Evolutionary conservation across 1,140 invertebrate species (phyloP), one percentile per base, ranked within the genome.

Genomic region (Drosophila athabasca): DNA sequence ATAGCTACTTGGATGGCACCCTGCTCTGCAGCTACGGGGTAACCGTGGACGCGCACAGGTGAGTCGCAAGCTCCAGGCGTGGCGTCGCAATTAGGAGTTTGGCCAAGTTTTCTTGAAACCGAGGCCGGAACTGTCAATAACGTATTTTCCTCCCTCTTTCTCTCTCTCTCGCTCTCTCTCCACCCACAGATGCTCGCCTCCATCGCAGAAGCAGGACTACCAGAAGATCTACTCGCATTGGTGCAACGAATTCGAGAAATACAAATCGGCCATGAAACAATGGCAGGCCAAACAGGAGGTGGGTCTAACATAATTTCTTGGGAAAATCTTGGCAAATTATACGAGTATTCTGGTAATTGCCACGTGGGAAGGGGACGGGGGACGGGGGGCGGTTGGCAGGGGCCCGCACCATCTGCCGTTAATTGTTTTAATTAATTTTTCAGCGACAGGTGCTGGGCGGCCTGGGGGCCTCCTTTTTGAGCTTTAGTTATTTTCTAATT

Each of bases 191-290:
- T 95, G 95, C 92, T 93, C 94, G 62, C 94, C 94, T 65, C 95
- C 95, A 3, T 94, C 93, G 64, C 94, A 95, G 91, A 93, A 94
- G 31, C 94, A 95, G 74, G 95, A 95, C 79, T 96, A 95, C 75
- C 94, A 95, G 78, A 95, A 95, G 92, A 94, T 96, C 64, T 96
- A 96, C 87, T 95, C 95, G 39, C 95, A 96, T 79, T 96, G 95
- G 95, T 96, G 95, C 92, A 95, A 96, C 81, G 95, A 96, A 92
- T 96, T 96, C 90, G 95, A 96, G 91, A 96, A 95, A 92, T 96
- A 96, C 92, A 96, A 96, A 92, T 94, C 93, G 76, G 95, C 95
- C 39, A 95, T 96, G 95, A 95, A 96, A 83, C 93, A 93, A 49
- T 96, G 95, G 95, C 95, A 96, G 90, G 93, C 93, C 59, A 94